Evolutionary conservation across 1,140 invertebrate species (phyloP).

Genomic region (Diorhabda carinulata): DNA sequence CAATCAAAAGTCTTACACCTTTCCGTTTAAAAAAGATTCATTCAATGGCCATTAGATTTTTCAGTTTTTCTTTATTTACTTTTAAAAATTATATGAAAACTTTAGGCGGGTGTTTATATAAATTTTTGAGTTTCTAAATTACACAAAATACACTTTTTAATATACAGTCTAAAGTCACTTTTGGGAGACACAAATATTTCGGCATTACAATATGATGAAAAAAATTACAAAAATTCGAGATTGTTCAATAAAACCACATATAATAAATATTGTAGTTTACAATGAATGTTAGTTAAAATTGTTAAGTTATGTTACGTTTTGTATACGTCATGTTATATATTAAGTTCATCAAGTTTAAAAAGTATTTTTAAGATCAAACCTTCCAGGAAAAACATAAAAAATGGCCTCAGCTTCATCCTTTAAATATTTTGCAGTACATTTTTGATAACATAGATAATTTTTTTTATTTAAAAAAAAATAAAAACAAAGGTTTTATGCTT

Average conservation of each 20-base stretch:
- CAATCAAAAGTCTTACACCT: constrained; percentile 22
- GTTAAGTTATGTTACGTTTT: constrained; percentile 33
- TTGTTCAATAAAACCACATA: constrained; percentile 37
- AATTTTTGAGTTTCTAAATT: constrained; percentile 24
- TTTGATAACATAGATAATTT: too few relatives aligned
- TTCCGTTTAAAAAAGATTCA: constrained; percentile 19
- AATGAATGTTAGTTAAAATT: constrained; percentile 38
- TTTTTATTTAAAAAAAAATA: too few relatives aligned
- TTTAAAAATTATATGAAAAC: constrained; percentile 19
- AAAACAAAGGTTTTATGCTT: too few relatives aligned
- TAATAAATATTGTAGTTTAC: constrained; percentile 37
- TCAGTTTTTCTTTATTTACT: constrained; percentile 16
- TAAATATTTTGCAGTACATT: too few relatives aligned
- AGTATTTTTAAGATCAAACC: constrained; percentile 18
- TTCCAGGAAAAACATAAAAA: not conserved
- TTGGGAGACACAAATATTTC: constrained; percentile 44
- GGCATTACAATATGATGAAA: constrained; percentile 29
- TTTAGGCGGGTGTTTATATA: constrained; percentile 28
- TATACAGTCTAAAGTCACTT: constrained; percentile 44
- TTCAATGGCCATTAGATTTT: constrained; percentile 12
- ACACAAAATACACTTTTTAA: constrained; percentile 35
- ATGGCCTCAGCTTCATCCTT: too few relatives aligned
- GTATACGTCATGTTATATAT: constrained; percentile 30
- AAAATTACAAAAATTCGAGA: constrained; percentile 33
- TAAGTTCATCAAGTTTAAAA: constrained; percentile 27